Evolutionary conservation across 2,113 vertebrate genomes (phyloP).

Genomic region (Mus spicilegus): DNA sequence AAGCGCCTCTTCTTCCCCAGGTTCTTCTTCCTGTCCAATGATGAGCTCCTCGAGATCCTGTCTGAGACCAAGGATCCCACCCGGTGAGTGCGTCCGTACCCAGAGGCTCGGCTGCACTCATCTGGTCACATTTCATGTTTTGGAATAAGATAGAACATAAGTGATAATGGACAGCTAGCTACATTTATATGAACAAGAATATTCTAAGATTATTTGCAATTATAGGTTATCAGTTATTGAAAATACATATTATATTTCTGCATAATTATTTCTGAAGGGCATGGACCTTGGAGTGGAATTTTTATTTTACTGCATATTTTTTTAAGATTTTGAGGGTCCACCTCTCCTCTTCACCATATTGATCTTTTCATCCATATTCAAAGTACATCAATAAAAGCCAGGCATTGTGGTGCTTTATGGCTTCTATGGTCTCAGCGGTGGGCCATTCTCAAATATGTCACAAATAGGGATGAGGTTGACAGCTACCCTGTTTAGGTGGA

Average conservation of each 20-base stretch:
- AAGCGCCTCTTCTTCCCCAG: slow-evolving; percentile 94
- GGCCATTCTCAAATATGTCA: background rate
- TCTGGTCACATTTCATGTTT: slow-evolving; percentile 1
- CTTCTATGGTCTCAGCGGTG: background rate
- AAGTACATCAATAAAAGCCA: background rate
- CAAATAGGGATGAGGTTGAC: background rate
- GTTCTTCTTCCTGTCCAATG: slow-evolving; percentile 97
- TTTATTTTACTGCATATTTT: background rate
- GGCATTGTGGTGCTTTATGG: background rate
- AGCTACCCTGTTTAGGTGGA: background rate
- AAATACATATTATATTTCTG: background rate
- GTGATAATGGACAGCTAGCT: background rate
- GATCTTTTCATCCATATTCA: background rate
- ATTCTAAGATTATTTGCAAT: background rate
- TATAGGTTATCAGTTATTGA: background rate
- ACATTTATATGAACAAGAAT: background rate
- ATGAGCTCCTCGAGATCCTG: slow-evolving; percentile 95
- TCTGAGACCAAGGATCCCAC: slow-evolving; percentile 96
- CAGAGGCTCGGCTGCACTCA: background rate
- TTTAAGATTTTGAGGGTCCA: background rate
- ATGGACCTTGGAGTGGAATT: background rate
- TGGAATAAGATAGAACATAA: slow-evolving; percentile 21
- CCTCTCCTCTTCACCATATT: background rate
- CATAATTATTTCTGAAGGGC: background rate
- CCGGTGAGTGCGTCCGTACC: slow-evolving; percentile 82